Evolutionary conservation across 2,888 invertebrate genomes (phyloP).

Genomic region (Caenorhabditis sp.): DNA sequence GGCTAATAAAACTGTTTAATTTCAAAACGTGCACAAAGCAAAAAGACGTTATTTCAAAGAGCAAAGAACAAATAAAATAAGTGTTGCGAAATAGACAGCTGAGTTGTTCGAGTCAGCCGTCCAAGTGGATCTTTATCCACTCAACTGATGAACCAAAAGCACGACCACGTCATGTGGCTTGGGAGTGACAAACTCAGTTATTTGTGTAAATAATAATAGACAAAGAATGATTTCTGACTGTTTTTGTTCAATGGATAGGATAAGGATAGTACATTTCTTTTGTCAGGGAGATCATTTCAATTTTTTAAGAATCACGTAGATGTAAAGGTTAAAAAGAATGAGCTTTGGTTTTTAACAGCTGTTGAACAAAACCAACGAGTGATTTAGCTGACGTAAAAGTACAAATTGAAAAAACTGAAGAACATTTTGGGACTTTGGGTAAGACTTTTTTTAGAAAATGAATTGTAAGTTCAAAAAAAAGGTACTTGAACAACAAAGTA

Average conservation of each 20-base stretch:
- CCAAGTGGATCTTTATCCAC: slow-evolving; percentile 55
- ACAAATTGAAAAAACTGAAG: too few species aligned
- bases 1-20: slow-evolving; percentile 19
- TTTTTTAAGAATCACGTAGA: not conserved
- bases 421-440: too few species aligned
- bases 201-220: slow-evolving; percentile 47
- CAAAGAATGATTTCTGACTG: slow-evolving; percentile 50
- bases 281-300: not conserved
- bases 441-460: too few species aligned
- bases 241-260: slow-evolving; percentile 19
- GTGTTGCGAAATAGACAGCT: slow-evolving; percentile 43
- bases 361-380: not conserved
- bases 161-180: slow-evolving; percentile 62
- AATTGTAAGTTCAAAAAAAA: too few species aligned
- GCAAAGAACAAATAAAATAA: not conserved
- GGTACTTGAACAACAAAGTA: too few species aligned
- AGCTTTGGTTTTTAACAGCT: not conserved
- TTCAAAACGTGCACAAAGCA: slow-evolving; percentile 27
- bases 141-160: slow-evolving; percentile 51
- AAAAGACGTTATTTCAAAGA: too few species aligned
- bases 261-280: not conserved
- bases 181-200: slow-evolving; percentile 54
- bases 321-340: not conserved
- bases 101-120: slow-evolving; percentile 38
- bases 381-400: not conserved